Conservation (phyloP, 1,140 invertebrate genomes). For the Lucilia cuprina region DNA sequence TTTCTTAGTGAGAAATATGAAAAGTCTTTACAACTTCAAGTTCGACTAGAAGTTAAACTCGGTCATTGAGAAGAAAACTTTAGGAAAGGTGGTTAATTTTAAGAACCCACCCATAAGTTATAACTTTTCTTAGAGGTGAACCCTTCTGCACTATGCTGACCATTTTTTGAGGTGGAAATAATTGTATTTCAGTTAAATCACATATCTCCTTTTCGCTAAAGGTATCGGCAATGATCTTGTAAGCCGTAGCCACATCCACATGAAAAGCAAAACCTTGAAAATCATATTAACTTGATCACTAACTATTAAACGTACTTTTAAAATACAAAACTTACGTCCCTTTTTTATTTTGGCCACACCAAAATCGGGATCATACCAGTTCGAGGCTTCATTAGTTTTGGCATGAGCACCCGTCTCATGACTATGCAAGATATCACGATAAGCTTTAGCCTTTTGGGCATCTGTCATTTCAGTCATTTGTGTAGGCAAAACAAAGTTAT, state of each 20-base stretch:
- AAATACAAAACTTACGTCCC: conserved; percentile 47
- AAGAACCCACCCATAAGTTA: conserved; percentile 68
- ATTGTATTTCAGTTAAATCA: conserved; percentile 67
- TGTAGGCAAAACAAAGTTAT: neutral
- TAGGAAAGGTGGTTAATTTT: no score
- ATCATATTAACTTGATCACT: no score
- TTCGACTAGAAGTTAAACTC: no score
- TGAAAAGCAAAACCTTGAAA: conserved; percentile 69
- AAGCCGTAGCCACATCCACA: conserved; percentile 68
- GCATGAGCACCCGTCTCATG: conserved; percentile 58
- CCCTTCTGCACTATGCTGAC: conserved; percentile 66
- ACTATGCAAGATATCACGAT: conserved; percentile 55
- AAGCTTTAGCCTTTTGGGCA: conserved; percentile 47
- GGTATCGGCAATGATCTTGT: conserved; percentile 68
- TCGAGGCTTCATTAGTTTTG: conserved; percentile 52
- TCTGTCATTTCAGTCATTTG: neutral
- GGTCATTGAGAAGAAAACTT: neutral
- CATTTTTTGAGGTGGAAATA: conserved; percentile 67
- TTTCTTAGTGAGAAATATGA: no score
- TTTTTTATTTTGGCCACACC: conserved; percentile 62
- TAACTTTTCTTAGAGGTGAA: conserved; percentile 70
- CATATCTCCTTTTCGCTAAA: conserved; percentile 70
- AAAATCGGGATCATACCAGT: conserved; percentile 58
- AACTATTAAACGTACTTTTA: no score
- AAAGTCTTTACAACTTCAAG: no score